These are phyloP conservation scores for Echinops telfairi DNA, from an alignment of 2,113 vertebrate genomes.

Conservation along the genomic window DNA sequence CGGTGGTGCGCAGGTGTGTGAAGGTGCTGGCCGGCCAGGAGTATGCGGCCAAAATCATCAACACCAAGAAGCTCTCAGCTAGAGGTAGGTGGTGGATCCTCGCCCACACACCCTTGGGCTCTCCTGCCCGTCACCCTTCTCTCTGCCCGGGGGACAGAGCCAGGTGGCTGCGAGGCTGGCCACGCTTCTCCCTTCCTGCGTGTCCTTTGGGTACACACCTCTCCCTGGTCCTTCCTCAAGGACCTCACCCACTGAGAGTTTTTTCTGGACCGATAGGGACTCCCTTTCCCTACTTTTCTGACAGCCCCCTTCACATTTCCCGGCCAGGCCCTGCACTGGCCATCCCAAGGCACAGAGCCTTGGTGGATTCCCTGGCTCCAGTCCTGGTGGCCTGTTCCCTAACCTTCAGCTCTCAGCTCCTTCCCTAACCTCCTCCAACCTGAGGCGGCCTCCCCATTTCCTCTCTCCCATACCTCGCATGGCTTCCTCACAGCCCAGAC, in stretches of 20 bases:
- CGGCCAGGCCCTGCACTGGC: not conserved
- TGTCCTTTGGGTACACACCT: not conserved
- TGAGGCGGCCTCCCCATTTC: not conserved
- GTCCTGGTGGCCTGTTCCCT: not conserved
- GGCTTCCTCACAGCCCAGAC: not conserved
- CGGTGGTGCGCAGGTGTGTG: conserved; percentile 91
- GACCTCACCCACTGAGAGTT: no score
- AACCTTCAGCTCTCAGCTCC: not conserved
- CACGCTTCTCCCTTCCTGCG: not conserved
- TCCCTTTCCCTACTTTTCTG: not conserved
- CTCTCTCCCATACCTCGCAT: not conserved
- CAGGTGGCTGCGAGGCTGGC: not conserved
- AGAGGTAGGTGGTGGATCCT: conserved; percentile 83
- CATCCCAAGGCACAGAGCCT: not conserved
- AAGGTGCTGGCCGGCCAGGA: conserved; percentile 91
- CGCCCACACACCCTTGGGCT: accelerated
- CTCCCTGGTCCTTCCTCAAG: not conserved
- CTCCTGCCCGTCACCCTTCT: not conserved
- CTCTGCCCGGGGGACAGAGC: not conserved
- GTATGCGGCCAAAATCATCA: conserved; percentile 92
- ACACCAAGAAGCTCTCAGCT: conserved; percentile 92
- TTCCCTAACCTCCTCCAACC: not conserved
- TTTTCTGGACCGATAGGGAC: not conserved
- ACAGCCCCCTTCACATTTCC: accelerated
- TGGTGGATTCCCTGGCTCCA: not conserved